These are phyloP conservation scores for Geodia barretti DNA, from an alignment of 37 sponge, comb jelly and placozoan species.

Conservation along the genomic window DNA sequence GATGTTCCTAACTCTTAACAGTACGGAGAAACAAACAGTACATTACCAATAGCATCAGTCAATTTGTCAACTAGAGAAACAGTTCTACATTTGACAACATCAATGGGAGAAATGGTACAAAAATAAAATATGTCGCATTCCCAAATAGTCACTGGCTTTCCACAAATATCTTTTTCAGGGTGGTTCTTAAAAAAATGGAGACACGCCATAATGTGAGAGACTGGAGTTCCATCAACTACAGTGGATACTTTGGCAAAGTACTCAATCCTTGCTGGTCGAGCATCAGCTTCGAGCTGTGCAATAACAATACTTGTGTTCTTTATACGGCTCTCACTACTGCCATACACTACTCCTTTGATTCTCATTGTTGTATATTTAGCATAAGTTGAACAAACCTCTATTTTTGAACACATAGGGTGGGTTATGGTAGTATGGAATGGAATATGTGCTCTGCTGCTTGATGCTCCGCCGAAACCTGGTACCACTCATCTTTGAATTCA, in stretches of 20 bases:
- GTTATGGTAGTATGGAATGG: too few relatives aligned
- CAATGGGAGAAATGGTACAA: background rate
- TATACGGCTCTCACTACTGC: background rate
- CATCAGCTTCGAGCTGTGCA: background rate
- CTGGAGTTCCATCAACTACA: background rate
- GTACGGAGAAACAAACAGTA: constrained; percentile 11
- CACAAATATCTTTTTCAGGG: constrained; percentile 10
- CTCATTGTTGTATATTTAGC: background rate
- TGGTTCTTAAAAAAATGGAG: background rate
- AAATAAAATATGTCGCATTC: background rate
- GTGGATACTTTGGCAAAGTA: constrained; percentile 15
- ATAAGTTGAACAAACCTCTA: background rate
- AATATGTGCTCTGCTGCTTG: background rate
- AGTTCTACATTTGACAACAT: background rate
- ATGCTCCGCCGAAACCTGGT: background rate
- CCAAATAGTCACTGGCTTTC: constrained; percentile 23
- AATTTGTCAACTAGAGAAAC: constrained; percentile 12
- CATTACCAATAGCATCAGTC: constrained; percentile 9
- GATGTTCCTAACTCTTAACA: background rate
- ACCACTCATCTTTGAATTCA: background rate
- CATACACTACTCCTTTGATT: constrained; percentile 11
- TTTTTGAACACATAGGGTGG: background rate
- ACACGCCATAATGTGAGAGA: background rate
- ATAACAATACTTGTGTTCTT: constrained; percentile 5
- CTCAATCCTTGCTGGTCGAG: constrained; percentile 9